Base-by-base conservation (phyloP, 2,113 vertebrate genomes). In the Hassar affinis region DNA sequence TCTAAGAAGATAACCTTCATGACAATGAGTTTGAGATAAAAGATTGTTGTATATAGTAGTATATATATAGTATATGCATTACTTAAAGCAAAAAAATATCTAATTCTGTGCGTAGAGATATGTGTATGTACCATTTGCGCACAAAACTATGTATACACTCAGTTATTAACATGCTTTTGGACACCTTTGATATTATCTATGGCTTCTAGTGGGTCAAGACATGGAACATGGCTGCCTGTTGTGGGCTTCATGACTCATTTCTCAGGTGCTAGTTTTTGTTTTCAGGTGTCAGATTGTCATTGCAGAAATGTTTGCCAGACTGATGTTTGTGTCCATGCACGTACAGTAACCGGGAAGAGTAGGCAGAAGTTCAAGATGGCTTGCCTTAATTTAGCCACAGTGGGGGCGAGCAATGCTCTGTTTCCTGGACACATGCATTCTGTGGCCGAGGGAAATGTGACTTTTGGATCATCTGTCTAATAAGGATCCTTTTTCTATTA, bases 401-500 rank as follows among this genome's bases (percentile, higher is more conserved):
- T 49, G 69, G 69, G 45, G 69, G 69, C 25, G 69, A 49, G 45
- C 69, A 74, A 25, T 74, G 45, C n/a, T 74, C n/a, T 49, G 25
- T 42, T 51, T 51, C 45, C 69, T 49, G 45, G 45, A 74, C 49
- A 49, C 33, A 57, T n/a, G 11, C 54, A 42, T 78, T 33, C 35
- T 57, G 33, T 78, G 76, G 52, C 52, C 51, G 42, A 15, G 54
- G 33, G 30, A 78, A 35, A 38, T 38, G 51, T 57, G 33, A 72
- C 33, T 78, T 78, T 56, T 56, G 35, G 18, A 54, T 56, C 15
- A 6, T 38, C 33, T 78, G 51, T 57, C 54, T n/a, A 14, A 45
- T 61, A 61, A 78, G 20, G 42, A 42, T 42, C 20, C 6, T 78
- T 57, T 61, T 78, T 78, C 20, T 61, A n/a, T 61, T 79, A n/a